A percentile compares a stretch with the other conserved stretches of the same genome.
Evolutionary conservation across 1,140 invertebrate genomes (phyloP).

Genomic region (Macrobrachium rosenbergii): DNA sequence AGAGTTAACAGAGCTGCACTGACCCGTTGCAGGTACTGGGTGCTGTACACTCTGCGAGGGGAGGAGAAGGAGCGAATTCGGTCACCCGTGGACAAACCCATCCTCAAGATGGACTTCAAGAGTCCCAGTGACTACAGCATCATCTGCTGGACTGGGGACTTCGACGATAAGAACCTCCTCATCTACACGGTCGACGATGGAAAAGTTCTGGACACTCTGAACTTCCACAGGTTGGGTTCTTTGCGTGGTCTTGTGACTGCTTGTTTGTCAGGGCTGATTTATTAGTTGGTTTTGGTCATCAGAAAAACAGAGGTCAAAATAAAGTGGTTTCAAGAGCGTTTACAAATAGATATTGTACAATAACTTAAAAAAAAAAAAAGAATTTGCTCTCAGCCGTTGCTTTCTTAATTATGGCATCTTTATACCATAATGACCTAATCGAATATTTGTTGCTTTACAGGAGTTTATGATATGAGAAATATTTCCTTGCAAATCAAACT

Average conservation of each 20-base stretch:
- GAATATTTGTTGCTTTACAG: no score
- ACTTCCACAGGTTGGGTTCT: constrained; percentile 78
- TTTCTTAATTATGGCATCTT: no score
- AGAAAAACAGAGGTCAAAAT: background rate
- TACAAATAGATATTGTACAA: no score
- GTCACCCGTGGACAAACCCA: constrained; percentile 60
- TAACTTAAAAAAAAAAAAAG: no score
- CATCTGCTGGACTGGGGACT: constrained; percentile 83
- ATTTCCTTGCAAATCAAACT: no score
- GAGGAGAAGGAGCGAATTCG: constrained; percentile 64
- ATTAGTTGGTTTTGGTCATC: background rate
- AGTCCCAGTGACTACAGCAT: constrained; percentile 80
- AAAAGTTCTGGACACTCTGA: constrained; percentile 76
- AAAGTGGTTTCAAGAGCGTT: no score
- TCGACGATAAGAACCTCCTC: constrained; percentile 81
- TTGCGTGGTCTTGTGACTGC: background rate
- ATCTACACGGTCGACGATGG: constrained; percentile 77
- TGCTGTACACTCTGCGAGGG: constrained; percentile 84
- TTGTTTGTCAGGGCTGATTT: background rate
- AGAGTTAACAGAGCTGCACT: background rate
- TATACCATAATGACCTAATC: no score
- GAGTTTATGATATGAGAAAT: no score
- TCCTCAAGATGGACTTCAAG: constrained; percentile 79
- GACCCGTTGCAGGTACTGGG: constrained; percentile 71
- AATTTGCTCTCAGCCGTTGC: no score